phyloP scores from a whole-genome alignment of 2,888 invertebrate genomes.

The Linnaemya vulpina region DNA sequence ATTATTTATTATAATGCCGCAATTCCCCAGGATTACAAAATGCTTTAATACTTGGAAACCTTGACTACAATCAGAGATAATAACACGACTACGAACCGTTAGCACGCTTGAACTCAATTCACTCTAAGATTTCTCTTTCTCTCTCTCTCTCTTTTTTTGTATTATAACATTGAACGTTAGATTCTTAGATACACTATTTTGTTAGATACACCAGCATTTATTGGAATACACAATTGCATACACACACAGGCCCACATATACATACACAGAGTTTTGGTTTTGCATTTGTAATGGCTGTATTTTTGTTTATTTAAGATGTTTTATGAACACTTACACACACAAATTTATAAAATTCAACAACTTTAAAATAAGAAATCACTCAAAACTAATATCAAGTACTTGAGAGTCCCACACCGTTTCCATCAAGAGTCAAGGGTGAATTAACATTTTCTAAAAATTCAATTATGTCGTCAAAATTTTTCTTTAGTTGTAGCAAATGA shows the following conservation, averaged over 20 bases:
- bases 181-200: conserved; percentile 32
- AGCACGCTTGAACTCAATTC: neutral
- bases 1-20: conserved; percentile 44
- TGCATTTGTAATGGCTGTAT: conserved; percentile 35
- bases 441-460: too few relatives aligned
- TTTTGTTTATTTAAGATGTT: conserved; percentile 46
- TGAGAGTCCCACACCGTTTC: neutral
- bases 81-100: conserved; percentile 75
- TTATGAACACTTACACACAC: neutral
- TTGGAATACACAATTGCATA: neutral
- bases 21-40: conserved; percentile 52
- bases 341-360: neutral
- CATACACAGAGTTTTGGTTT: neutral
- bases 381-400: conserved; percentile 2
- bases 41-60: conserved; percentile 51
- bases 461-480: too few relatives aligned
- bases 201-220: neutral
- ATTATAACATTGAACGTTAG: neutral
- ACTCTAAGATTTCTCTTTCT: neutral
- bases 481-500: too few relatives aligned
- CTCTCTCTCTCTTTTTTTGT: too few relatives aligned
- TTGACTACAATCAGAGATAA: conserved; percentile 69
- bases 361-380: conserved; percentile 21
- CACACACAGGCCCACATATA: too few relatives aligned
- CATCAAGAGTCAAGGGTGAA: neutral